Conservation (phyloP, 2,113 vertebrate genomes). For the Gorsachius goisagi region DNA sequence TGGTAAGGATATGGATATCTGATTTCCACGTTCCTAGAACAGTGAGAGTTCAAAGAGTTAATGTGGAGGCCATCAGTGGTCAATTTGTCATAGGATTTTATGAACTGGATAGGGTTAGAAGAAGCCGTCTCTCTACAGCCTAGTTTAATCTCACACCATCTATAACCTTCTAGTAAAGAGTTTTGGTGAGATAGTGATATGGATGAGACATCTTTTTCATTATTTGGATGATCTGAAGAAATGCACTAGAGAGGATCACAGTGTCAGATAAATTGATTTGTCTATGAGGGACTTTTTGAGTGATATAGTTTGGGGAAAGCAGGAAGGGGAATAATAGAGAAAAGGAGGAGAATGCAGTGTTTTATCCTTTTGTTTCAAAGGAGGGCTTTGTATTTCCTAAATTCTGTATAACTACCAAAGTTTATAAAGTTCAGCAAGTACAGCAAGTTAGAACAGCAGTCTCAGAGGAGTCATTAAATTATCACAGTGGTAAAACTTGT, state of each 20-base stretch:
- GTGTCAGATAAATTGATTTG: slow-evolving; percentile 29
- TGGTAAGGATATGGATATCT: background rate
- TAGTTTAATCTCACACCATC: slow-evolving; percentile 21
- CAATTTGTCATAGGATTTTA: slow-evolving; percentile 27
- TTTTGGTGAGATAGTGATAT: background rate
- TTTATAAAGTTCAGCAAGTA: background rate
- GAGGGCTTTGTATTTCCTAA: background rate
- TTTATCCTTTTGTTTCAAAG: background rate
- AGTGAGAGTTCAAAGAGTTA: slow-evolving; percentile 8
- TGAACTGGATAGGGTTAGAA: background rate
- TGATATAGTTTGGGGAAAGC: background rate
- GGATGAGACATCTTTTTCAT: background rate
- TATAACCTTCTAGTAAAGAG: background rate
- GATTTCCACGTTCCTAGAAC: background rate
- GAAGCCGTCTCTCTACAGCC: background rate
- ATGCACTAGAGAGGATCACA: background rate
- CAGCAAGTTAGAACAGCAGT: background rate
- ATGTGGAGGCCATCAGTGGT: background rate
- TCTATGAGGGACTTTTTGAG: background rate
- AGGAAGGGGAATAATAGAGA: background rate
- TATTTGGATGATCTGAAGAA: slow-evolving; percentile 32
- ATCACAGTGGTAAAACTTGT: background rate
- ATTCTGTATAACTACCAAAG: background rate
- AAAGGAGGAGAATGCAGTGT: background rate
- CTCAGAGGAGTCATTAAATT: background rate